Conservation (phyloP, 2,113 vertebrate genomes). For the Psilopogon haemacephalus region DNA sequence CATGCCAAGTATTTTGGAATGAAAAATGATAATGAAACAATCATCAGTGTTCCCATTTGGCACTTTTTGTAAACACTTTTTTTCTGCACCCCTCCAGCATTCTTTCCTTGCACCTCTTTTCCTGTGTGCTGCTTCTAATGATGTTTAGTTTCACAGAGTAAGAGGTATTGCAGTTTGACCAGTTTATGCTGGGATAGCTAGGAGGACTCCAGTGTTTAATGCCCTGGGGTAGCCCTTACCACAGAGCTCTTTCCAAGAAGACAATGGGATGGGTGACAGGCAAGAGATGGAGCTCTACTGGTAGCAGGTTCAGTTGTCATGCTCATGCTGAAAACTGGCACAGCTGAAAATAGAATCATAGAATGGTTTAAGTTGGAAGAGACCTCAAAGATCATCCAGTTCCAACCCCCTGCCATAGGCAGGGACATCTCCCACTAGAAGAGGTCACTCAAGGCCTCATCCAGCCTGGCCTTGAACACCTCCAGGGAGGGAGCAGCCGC, state of each 20-base stretch:
- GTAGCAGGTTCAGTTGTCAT: not conserved
- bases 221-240: not conserved
- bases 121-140: not conserved
- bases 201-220: not conserved
- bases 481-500: too few relatives aligned
- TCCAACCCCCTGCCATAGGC: too few relatives aligned
- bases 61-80: not conserved
- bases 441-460: too few relatives aligned
- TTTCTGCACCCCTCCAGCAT: not conserved
- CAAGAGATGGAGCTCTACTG: not conserved
- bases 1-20: not conserved
- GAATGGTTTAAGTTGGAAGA: too few relatives aligned
- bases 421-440: too few relatives aligned
- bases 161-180: not conserved
- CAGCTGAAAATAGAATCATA: not conserved
- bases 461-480: too few relatives aligned
- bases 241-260: rapidly evolving
- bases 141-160: not conserved
- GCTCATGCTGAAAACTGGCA: not conserved
- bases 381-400: too few relatives aligned
- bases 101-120: not conserved
- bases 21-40: not conserved
- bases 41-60: not conserved
- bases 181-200: not conserved
- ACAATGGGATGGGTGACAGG: not conserved